These are phyloP conservation scores for Danio jaintianensis DNA, from an alignment of 2,797 vertebrate genomes.

Conservation along the genomic window DNA sequence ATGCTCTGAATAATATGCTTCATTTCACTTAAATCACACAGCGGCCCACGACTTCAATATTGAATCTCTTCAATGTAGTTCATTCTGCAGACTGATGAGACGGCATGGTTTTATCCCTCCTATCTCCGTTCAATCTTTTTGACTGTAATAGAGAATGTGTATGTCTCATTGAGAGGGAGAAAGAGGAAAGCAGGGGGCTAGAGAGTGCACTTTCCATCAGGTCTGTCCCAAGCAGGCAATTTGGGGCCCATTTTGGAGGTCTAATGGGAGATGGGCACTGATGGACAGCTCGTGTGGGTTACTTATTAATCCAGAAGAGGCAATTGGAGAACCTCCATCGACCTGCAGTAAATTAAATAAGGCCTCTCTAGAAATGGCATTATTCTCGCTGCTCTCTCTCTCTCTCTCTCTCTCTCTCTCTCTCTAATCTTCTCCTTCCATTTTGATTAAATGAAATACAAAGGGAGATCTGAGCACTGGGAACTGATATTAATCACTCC, in stretches of 20 bases:
- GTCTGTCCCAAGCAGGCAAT: conserved; percentile 77
- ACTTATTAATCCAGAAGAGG: conserved; percentile 85
- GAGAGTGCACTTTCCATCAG: conserved; percentile 77
- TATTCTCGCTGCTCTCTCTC: conserved; percentile 71
- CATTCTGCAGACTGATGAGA: conserved; percentile 40
- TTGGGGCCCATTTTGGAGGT: conserved; percentile 79
- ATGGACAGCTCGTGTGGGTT: conserved; percentile 84
- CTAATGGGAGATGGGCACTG: conserved; percentile 86
- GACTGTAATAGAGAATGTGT: conserved; percentile 52
- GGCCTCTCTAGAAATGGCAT: conserved; percentile 81
- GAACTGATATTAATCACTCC: conserved; percentile 72
- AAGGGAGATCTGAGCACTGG: conserved; percentile 68
- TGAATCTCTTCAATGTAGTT: conserved; percentile 35
- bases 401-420: conserved; percentile 30
- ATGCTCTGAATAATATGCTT: conserved; percentile 36
- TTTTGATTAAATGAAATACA: conserved; percentile 77
- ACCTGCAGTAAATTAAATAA: conserved; percentile 87
- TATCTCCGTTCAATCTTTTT: conserved; percentile 41
- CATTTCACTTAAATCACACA: conserved; percentile 22
- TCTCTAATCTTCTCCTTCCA: conserved; percentile 65
- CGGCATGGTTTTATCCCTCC: conserved; percentile 35
- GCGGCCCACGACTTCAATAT: conserved; percentile 18
- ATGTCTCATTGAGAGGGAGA: conserved; percentile 57
- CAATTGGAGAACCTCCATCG: conserved; percentile 85
- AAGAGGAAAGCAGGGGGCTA: conserved; percentile 58